phyloP scores from a whole-genome alignment of 2,888 invertebrate species.

The Drosophila vallismaia region DNA sequence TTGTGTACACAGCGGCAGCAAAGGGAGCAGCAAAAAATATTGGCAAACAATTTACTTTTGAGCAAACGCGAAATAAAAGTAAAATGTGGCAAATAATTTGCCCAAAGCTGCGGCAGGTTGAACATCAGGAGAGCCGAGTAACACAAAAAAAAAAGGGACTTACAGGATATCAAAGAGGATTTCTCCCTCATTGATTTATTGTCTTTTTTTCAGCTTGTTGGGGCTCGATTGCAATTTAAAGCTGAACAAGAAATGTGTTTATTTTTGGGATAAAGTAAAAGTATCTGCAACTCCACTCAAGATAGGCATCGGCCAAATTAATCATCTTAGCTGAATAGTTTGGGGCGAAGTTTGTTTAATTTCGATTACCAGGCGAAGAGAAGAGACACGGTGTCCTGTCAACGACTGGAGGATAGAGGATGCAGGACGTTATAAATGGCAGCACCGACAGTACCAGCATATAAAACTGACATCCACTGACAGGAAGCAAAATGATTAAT shows the following conservation, averaged over 20 bases:
- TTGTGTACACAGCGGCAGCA: slow-evolving; percentile 46
- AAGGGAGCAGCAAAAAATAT: slow-evolving; percentile 61
- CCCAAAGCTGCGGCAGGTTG: slow-evolving; percentile 80
- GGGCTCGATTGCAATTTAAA: slow-evolving; percentile 49
- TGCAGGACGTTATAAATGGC: slow-evolving; percentile 63
- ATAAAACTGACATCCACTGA: slow-evolving; percentile 78
- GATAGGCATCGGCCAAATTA: slow-evolving; percentile 44
- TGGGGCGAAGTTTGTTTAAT: slow-evolving; percentile 71
- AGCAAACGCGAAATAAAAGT: slow-evolving; percentile 51
- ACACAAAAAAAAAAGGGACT: slow-evolving; percentile 4
- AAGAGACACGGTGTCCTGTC: slow-evolving; percentile 19
- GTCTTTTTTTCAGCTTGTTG: slow-evolving; percentile 47
- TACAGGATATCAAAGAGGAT: slow-evolving; percentile 70
- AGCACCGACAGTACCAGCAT: slow-evolving; percentile 75
- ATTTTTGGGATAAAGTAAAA: slow-evolving; percentile 10
- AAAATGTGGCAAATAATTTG: slow-evolving; percentile 78
- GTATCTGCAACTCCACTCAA: slow-evolving; percentile 28
- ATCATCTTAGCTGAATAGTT: slow-evolving; percentile 63
- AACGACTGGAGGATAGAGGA: slow-evolving; percentile 1
- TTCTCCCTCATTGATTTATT: slow-evolving; percentile 77
- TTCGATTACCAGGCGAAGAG: slow-evolving; percentile 54
- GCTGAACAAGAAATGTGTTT: slow-evolving; percentile 40
- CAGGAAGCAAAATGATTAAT: slow-evolving; percentile 69
- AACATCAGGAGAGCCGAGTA: slow-evolving; percentile 3
- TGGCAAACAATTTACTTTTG: slow-evolving; percentile 81